These are phyloP conservation scores for Sapajus apella DNA, from an alignment of 2,113 vertebrate genomes.

Conservation along the genomic window DNA sequence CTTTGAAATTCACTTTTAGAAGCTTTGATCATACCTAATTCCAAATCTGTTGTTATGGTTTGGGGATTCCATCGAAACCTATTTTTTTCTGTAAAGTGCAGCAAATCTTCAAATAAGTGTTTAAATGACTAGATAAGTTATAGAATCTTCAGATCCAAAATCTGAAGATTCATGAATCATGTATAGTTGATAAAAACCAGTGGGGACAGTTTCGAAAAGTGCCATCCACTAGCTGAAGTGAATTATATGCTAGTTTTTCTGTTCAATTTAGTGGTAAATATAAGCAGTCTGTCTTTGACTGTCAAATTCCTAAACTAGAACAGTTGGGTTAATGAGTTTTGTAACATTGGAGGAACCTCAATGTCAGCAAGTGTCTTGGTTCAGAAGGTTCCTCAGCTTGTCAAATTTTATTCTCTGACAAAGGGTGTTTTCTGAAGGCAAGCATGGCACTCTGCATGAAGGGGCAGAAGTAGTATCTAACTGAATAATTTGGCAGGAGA, in stretches of 20 bases:
- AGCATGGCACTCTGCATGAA: not conserved
- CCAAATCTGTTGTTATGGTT: not conserved
- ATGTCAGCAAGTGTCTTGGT: not conserved
- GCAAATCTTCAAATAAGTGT: not conserved
- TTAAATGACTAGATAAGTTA: not conserved
- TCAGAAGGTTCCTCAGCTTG: not conserved
- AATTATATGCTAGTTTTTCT: not conserved
- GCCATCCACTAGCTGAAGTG: not conserved
- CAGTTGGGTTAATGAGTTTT: not conserved
- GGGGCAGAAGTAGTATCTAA: not conserved
- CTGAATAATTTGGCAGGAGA: not conserved
- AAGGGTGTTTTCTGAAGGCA: not conserved
- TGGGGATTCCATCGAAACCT: not conserved
- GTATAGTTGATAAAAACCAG: not conserved
- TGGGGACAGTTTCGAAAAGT: not conserved
- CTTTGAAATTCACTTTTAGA: not conserved
- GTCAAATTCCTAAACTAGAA: not conserved
- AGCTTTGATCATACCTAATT: not conserved
- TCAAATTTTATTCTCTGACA: not conserved
- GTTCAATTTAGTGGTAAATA: not conserved
- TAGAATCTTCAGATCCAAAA: not conserved
- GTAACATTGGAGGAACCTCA: not conserved
- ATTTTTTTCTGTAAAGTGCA: not conserved
- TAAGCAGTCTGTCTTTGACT: not conserved
- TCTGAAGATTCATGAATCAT: not conserved